Base-by-base conservation (phyloP, 1,140 invertebrate genomes). In the Chionoecetes opilio region DNA sequence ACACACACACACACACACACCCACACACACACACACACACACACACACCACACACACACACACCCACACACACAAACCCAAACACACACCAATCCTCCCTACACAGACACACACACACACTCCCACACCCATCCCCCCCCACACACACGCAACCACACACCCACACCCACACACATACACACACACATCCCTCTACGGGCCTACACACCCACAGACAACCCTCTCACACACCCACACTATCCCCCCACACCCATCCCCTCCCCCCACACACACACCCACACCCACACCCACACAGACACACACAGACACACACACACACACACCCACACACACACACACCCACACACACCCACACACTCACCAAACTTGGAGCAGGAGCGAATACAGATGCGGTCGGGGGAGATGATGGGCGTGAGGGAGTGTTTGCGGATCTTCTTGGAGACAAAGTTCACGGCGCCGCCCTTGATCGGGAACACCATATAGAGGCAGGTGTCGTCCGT, bases 401-500 rank as follows among this genome's bases (percentile, higher is more conserved):
- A 99, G 21, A 99, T 97, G n/a, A 98, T 97, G 0, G 99, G 99
- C 2, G 98, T 98, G 2, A 97, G 97, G 86, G 98, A 97, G 97
- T 99, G 99, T 96, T 99, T 99, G 91, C 98, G 97, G 75, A 99
- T 99, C 96, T 98, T 98, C 97, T 99, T 99, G 97, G 98, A 98
- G 17, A 98, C 98, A 26, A 98, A 97, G 97, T 99, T 98, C 97
- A 98, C 99, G 5, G 97, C 97, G 3, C 99, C 99, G 11, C 99
- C 99, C 96, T 98, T 98, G 0, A 98, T 98, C 0, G 98, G 98
- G 97, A 99, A 99, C 97, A 99, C 98, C 97, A 99, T 97, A 97
- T 99, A 99, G 3, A 98, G 97, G 97, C 99, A 99, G 88, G 98
- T 97, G 8, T 98, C 98, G 96, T 99, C 98, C 0, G 98, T 98